These are phyloP conservation scores for Poliocrania exsul DNA, from an alignment of 2,797 vertebrate species.

Conservation along the genomic window DNA sequence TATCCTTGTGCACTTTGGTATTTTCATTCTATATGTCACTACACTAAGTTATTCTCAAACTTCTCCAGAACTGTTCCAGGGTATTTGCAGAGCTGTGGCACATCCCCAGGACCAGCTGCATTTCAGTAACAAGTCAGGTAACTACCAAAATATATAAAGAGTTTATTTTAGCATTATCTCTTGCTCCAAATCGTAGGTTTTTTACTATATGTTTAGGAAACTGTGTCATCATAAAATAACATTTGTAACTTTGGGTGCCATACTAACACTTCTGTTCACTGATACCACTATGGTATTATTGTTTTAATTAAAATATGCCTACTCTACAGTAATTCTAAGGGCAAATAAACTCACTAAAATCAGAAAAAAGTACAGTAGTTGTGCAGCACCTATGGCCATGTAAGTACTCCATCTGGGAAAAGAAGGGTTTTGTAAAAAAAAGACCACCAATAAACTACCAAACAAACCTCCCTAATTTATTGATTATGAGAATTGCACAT, in stretches of 20 bases:
- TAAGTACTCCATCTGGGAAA: neutral
- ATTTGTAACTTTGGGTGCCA: neutral
- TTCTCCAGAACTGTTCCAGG: neutral
- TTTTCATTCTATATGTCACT: neutral
- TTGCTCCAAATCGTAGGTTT: neutral
- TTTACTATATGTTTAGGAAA: neutral
- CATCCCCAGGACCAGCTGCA: neutral
- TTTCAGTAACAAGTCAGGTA: neutral
- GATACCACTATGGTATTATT: neutral
- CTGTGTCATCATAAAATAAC: neutral
- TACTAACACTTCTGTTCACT: neutral
- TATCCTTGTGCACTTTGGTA: neutral
- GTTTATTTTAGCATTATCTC: neutral
- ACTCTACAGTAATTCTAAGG: neutral
- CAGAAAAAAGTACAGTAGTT: neutral
- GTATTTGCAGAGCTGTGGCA: neutral
- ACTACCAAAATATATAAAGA: neutral
- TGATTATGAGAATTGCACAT: neutral
- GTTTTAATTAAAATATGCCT: neutral
- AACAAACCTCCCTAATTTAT: neutral
- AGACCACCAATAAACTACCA: accelerated
- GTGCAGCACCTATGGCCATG: neutral
- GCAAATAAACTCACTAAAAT: neutral
- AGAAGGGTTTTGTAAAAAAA: neutral
- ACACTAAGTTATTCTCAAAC: neutral